phyloP scores from a whole-genome alignment of 2,797 vertebrate species.

The Notamacropus eugenii region DNA sequence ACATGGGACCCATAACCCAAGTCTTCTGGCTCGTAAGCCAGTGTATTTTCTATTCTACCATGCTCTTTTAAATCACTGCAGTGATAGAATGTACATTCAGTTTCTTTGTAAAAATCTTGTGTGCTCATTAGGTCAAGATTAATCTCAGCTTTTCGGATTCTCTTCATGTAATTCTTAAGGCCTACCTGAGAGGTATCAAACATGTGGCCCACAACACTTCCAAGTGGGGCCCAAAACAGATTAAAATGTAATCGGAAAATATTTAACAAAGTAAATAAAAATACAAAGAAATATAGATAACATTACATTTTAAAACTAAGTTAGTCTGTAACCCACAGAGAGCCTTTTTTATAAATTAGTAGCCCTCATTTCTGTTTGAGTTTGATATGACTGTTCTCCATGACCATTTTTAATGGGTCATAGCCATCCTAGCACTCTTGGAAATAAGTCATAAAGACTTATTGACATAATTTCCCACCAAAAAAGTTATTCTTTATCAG shows the following conservation, averaged over 20 bases:
- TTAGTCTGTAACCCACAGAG: not conserved
- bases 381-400: not conserved
- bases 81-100: not conserved
- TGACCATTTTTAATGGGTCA: slow-evolving; percentile 10
- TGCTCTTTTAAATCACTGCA: not conserved
- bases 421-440: not conserved
- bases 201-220: not conserved
- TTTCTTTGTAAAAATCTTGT: not conserved
- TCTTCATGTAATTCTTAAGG: not conserved
- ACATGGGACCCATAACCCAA: not conserved
- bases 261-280: not conserved
- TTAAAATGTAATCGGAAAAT: not conserved
- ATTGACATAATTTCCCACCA: not conserved
- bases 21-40: not conserved
- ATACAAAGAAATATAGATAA: not conserved
- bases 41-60: not conserved
- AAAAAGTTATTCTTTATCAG: not conserved
- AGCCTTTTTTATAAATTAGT: not conserved
- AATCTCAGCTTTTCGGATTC: not conserved
- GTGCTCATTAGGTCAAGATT: not conserved
- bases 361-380: not conserved
- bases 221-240: not conserved
- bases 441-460: not conserved
- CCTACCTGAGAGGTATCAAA: not conserved
- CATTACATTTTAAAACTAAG: not conserved